Base-by-base conservation (phyloP, 2,888 invertebrate species). In the Anaspis maculata region DNA sequence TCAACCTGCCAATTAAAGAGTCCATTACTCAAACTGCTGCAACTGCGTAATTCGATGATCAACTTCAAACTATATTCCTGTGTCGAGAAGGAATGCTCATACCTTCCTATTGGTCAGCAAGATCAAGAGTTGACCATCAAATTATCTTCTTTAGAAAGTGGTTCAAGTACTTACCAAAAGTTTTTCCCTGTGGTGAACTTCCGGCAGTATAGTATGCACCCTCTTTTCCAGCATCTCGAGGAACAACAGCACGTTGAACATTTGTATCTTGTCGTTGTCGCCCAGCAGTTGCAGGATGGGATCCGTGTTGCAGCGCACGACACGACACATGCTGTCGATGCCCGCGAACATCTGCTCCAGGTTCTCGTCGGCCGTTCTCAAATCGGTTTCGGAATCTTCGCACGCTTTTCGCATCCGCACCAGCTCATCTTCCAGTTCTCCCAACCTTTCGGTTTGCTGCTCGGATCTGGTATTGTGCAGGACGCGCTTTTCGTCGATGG, bases 221-320 rank as follows among this genome's bases (percentile, higher is more conserved):
- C 79, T 76, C 56, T 81, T 78, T 56, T 90, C 89, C 43, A 92
- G 74, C 24, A 88, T 78, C 45, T 84, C 83, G 51, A 91, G 72
- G 59, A 85, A 88, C 9, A 89, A 73, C 37, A 84, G 74, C 1
- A 84, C 84, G 66, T 90, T 92, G 49, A 78, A 75, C 30, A 73
- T 71, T 34, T 78, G 81, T 21, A 89, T 78, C 12, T 74, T 74
- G n/a, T 80, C 73, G 33, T 82, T 77, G 13, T 79, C 73, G 25
- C 68, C 84, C 3, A 88, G 62, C 7, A 87, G 68, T 49, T 76
- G 74, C 13, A 86, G 64, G 7, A 86, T 70, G 0, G 84, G 82
- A 9, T 83, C 73, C 27, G 81, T 77, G 48, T 80, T 78, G 59
- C 87, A 87, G 23, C 76, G n/a, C n/a, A n/a, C n/a, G n/a, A n/a